Conservation (phyloP, 2,797 vertebrate genomes). For the Protosalanx chinensis region DNA sequence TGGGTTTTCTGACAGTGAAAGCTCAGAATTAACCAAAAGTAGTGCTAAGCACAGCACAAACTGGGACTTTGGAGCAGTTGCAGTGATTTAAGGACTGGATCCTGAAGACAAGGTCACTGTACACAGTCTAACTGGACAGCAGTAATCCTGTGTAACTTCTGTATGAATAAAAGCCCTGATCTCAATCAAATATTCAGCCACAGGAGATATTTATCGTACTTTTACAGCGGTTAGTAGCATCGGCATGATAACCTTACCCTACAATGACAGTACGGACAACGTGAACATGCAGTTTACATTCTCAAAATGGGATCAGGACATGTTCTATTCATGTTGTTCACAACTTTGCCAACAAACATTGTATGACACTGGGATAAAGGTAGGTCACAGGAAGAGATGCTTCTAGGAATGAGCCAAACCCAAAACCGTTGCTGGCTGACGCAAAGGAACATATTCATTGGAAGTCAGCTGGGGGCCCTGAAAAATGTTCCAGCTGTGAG, state of each 20-base stretch:
- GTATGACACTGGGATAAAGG: not conserved
- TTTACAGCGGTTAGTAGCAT: too few species aligned
- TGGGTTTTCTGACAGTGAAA: slow-evolving; percentile 6
- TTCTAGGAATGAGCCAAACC: not conserved
- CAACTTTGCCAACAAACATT: not conserved
- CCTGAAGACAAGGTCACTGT: not conserved
- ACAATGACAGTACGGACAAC: too few species aligned
- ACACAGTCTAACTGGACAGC: not conserved
- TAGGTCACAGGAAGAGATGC: not conserved
- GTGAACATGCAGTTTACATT: too few species aligned
- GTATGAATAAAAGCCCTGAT: too few species aligned
- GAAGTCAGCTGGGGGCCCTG: not conserved
- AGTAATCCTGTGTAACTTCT: too few species aligned
- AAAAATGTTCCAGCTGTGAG: not conserved
- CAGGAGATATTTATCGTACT: too few species aligned
- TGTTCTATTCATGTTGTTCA: not conserved
- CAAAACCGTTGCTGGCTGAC: not conserved
- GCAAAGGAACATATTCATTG: slow-evolving; percentile 20
- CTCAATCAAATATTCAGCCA: too few species aligned
- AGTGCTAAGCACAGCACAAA: not conserved
- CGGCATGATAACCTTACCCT: too few species aligned
- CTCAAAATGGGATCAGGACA: not conserved
- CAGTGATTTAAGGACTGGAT: not conserved
- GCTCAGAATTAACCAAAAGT: not conserved
- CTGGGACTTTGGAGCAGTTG: not conserved